Evolutionary conservation across 2,113 vertebrate genomes (phyloP), one percentile per base, ranked within the genome.

Genomic region (Gulo gulo): DNA sequence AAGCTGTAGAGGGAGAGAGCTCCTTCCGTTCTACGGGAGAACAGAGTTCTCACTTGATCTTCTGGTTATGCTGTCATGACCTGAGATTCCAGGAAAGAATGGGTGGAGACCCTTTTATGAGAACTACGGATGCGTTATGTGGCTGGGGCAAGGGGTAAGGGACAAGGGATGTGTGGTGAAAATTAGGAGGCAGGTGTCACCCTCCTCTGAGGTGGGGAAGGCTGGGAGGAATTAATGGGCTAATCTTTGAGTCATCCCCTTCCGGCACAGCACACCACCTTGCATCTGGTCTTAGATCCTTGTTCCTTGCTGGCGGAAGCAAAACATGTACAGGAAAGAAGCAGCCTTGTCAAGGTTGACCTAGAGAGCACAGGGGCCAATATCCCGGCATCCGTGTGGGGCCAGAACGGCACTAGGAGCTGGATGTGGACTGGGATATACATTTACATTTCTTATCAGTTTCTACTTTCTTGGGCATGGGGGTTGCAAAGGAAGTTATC

Each of bases 61-160:
- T 76, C n/a, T 36, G 42, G 13, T 71, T 85, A 42, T 91, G 82
- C n/a, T 39, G 6, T 26, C n/a, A 20, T 73, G 84, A 31, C 34
- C 67, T 45, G 36, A 50, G 55, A 5, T 57, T 61, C n/a, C 15
- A n/a, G 45, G 55, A 90, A 69, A 89, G 36, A 92, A 83, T 45
- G 36, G 52, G 16, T 55, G 52, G 52, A 55, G 52, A 88, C 23
- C 11, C 55, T 59, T 11, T 39, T 57, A 39, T 73, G 65, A 90
- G 21, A 45, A 47, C 1, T 3, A 3, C 4, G 2, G 15, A 6
- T 23, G 1, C 21, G 29, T 69, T 69, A 26, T 31, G 8, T 50
- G 15, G 4, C 26, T 10, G 45, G 9, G 57, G 3, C 34, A 29
- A 21, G 29, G 61, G 29, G 4, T 21, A 42, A 73, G 18, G 39